Evolutionary conservation across 2,888 invertebrate species (phyloP).

Genomic region (Escarpia spicata): DNA sequence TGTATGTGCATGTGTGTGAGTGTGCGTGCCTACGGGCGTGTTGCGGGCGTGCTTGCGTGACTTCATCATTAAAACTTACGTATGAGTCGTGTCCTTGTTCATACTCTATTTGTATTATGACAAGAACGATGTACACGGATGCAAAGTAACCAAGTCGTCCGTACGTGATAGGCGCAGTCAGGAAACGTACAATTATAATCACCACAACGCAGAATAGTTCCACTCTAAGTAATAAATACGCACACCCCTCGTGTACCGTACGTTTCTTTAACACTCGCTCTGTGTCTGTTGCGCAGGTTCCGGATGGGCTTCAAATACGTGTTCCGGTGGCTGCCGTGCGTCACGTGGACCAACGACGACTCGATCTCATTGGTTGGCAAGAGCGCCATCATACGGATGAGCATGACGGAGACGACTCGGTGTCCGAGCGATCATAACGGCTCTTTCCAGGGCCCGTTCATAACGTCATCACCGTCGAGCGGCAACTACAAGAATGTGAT

Average conservation of each 20-base stretch:
- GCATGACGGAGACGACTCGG: slow-evolving; percentile 36
- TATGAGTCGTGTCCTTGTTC: too few species aligned
- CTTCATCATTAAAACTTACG: neutral
- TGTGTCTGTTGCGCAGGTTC: slow-evolving; percentile 74
- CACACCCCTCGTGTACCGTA: neutral
- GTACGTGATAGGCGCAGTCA: neutral
- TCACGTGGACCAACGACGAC: slow-evolving; percentile 31
- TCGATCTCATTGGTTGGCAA: slow-evolving; percentile 18
- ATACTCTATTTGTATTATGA: too few species aligned
- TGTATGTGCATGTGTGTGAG: neutral
- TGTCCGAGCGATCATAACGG: neutral
- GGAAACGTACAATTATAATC: neutral
- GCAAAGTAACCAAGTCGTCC: neutral
- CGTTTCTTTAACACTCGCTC: neutral
- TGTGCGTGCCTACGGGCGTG: neutral
- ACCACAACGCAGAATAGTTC: neutral
- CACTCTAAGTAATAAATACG: neutral
- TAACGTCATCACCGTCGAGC: neutral
- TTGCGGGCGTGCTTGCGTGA: neutral
- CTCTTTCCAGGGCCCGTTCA: neutral
- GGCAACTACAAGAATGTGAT: neutral
- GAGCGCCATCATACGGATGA: slow-evolving; percentile 32
- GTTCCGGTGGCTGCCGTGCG: slow-evolving; percentile 86
- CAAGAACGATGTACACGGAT: neutral
- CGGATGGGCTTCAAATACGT: slow-evolving; percentile 91